Evolutionary conservation across 2,888 invertebrate species (phyloP), one percentile per base, ranked within the genome.

Genomic region (Polydrusus tereticollis): DNA sequence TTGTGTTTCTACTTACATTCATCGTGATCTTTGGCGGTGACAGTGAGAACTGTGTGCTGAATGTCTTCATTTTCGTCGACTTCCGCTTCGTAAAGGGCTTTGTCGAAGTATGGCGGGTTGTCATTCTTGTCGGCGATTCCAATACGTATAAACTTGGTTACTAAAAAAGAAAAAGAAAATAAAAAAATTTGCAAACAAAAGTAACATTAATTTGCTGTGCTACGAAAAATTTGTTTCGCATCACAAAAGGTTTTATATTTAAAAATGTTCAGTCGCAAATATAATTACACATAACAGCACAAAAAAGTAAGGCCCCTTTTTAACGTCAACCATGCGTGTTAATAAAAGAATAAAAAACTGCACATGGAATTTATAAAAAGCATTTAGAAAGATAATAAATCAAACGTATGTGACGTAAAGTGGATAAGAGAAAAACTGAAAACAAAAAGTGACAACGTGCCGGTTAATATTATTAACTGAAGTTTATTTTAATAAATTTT

Each of bases 71-170:
- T 97, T 86, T 98, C 98, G 88, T 97, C 97, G 83, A 98, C 97
- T 87, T 97, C 97, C 82, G 98, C 97, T 87, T 96, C 96, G 88
- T 98, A 97, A 82, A 97, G 90, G 83, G 94, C 94, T 88, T 97
- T 97, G 89, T 96, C 97, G 89, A 99, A 99, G 87, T 96, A 96
- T 77, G 99, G 99, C 76, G 97, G 96, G 88, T 99, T 99, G 90
- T 99, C 99, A 92, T 99, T 99, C 89, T 97, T 98, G 89, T 99
- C 99, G 81, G 97, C 97, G 85, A 99, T 97, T 82, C 96, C 97
- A 87, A 98, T 97, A 81, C 97, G 96, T 87, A 98, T 97, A 89
- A 97, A 97, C 89, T 97, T 97, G 79, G 97, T 97, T 87, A 97
- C 97, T 97, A 90, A n/a, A 83, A 85, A 63, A 47, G 67, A 73